These are phyloP conservation scores for Anthoscopus minutus DNA, from an alignment of 2,113 vertebrate genomes.

Conservation along the genomic window DNA sequence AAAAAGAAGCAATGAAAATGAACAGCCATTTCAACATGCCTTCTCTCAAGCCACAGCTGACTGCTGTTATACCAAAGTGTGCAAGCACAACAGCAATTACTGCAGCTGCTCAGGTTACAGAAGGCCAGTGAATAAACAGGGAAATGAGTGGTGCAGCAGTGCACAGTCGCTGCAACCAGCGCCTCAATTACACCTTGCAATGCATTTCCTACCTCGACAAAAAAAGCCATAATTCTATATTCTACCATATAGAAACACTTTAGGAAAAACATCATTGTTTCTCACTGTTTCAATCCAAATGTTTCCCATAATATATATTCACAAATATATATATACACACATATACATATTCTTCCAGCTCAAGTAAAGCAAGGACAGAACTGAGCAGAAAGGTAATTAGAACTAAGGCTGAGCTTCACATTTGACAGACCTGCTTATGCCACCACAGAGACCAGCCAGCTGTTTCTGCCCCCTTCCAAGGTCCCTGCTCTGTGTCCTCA, in stretches of 20 bases:
- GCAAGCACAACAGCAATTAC: not conserved
- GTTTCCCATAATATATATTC: not conserved
- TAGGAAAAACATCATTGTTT: not conserved
- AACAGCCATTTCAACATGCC: not conserved
- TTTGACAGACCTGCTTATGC: not conserved
- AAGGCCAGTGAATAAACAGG: not conserved
- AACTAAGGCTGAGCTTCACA: not conserved
- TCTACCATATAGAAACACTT: not conserved
- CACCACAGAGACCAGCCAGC: not conserved
- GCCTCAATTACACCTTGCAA: not conserved
- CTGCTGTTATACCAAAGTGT: not conserved
- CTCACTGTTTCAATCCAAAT: not conserved
- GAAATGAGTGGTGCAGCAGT: not conserved
- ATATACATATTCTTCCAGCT: not conserved
- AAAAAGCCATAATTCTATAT: not conserved
- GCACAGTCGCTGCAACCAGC: not conserved
- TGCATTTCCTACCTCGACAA: not conserved
- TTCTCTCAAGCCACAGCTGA: not conserved
- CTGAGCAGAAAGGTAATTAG: not conserved
- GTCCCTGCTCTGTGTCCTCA: not conserved
- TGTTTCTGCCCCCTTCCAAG: not conserved
- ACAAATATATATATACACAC: no score
- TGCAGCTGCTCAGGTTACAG: not conserved
- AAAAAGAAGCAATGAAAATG: not conserved
- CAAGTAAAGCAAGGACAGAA: not conserved